Conservation (phyloP, 2,797 vertebrate species). For the Cryptoblepharus egeriae region DNA sequence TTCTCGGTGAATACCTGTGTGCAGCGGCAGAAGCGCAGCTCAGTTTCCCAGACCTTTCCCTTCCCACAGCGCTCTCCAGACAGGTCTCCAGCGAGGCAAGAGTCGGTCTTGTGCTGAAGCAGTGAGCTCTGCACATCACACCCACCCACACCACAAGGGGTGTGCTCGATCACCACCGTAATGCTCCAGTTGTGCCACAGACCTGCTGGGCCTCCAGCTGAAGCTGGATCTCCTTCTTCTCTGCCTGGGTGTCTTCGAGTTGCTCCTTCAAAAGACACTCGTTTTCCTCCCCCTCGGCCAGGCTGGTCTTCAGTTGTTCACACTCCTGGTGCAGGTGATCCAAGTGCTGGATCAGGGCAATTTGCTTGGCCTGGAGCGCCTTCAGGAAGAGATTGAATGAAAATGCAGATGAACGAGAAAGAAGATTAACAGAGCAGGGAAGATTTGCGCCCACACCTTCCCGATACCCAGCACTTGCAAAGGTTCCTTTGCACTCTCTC, state of each 20-base stretch:
- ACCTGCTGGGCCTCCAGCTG: constrained; percentile 83
- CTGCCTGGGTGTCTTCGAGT: constrained; percentile 71
- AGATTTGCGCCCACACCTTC: no score
- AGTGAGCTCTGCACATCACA: no score
- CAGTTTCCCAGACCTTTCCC: neutral
- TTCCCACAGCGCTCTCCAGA: no score
- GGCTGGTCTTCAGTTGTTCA: constrained; percentile 78
- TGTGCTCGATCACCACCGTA: no score
- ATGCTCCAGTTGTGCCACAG: neutral
- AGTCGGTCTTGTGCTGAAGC: no score
- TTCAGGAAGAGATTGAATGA: constrained; percentile 45
- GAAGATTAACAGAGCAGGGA: no score
- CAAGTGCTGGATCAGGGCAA: constrained; percentile 80
- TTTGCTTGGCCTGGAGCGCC: constrained; percentile 90
- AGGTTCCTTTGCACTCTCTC: no score
- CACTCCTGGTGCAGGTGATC: constrained; percentile 82
- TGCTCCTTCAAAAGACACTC: constrained; percentile 65
- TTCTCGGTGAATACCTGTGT: constrained; percentile 76
- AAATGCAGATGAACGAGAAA: no score
- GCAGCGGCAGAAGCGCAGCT: accelerated
- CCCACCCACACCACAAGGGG: no score
- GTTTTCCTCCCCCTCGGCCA: constrained; percentile 77
- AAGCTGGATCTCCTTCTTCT: constrained; percentile 68
- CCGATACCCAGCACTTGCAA: no score
- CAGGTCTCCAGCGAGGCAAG: no score